A percentile compares a stretch with the other conserved stretches of the same genome.
Conservation (phyloP, 2,888 invertebrate species). For the Mythimna pallens region DNA sequence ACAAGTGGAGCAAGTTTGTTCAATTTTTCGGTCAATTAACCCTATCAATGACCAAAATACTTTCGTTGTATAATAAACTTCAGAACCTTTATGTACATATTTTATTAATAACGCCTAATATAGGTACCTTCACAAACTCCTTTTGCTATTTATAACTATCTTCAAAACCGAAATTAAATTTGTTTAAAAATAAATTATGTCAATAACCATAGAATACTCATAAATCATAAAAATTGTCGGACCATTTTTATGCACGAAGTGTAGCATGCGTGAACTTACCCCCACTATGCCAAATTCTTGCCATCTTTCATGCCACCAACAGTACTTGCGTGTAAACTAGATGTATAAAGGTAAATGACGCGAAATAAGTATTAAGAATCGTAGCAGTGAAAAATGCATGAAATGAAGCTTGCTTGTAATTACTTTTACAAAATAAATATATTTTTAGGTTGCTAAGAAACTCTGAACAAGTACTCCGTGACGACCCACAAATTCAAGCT, state of each 20-base stretch:
- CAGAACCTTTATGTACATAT: no score
- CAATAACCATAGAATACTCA: no score
- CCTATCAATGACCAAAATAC: no score
- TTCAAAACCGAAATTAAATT: no score
- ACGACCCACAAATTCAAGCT: constrained; percentile 80
- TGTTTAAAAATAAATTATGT: no score
- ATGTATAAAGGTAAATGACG: neutral
- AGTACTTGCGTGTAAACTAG: neutral
- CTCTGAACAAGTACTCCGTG: constrained; percentile 82
- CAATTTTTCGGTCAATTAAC: no score
- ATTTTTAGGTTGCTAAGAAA: constrained; percentile 83
- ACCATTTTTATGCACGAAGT: neutral
- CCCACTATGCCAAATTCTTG: neutral
- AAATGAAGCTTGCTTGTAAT: neutral
- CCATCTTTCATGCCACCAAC: neutral
- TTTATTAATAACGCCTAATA: no score
- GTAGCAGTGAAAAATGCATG: neutral
- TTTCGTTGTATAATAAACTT: no score
- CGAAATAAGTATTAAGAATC: neutral
- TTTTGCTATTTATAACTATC: no score
- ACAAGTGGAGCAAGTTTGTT: no score
- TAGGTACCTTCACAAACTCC: no score
- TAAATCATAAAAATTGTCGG: no score
- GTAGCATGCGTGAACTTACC: neutral
- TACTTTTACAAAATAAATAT: neutral